Percentiles rank a stretch among this genome's conserved stretches.
Evolutionary conservation across 2,797 vertebrate species (phyloP).

Genomic region (Schizothorax lantsangensis): DNA sequence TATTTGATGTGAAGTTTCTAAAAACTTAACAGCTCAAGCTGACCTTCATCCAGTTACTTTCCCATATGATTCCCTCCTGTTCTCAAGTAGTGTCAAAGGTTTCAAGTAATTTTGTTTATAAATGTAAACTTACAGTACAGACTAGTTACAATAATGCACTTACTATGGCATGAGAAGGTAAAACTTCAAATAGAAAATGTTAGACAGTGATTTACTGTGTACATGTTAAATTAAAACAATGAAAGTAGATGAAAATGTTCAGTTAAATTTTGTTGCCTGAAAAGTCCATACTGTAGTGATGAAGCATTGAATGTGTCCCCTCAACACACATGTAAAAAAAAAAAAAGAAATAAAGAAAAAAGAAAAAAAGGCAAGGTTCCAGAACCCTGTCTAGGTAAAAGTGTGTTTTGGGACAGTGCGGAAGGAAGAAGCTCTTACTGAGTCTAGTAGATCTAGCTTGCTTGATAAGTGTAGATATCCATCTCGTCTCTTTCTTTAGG

Average conservation of each 20-base stretch:
- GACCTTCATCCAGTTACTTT: neutral
- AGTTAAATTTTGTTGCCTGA: too few species aligned
- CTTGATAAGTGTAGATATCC: neutral
- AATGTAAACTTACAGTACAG: neutral
- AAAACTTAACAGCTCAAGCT: neutral
- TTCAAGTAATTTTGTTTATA: neutral
- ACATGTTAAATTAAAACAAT: too few species aligned
- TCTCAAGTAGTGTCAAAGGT: neutral
- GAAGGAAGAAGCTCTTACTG: neutral
- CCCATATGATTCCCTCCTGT: neutral
- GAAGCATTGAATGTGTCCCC: too few species aligned
- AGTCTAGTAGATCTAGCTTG: neutral
- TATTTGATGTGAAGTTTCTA: neutral
- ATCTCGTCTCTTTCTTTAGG: constrained; percentile 69
- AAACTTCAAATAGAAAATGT: neutral
- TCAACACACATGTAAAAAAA: too few species aligned
- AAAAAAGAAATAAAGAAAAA: too few species aligned
- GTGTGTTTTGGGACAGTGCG: neutral
- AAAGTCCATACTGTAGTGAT: too few species aligned
- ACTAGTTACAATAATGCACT: neutral
- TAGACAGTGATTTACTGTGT: too few species aligned
- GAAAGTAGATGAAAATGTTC: too few species aligned
- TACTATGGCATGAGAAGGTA: neutral
- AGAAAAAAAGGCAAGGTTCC: too few species aligned
- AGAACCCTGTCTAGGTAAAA: neutral